phyloP scores from a whole-genome alignment of 2,113 vertebrate species.

The Oceanites oceanicus region DNA sequence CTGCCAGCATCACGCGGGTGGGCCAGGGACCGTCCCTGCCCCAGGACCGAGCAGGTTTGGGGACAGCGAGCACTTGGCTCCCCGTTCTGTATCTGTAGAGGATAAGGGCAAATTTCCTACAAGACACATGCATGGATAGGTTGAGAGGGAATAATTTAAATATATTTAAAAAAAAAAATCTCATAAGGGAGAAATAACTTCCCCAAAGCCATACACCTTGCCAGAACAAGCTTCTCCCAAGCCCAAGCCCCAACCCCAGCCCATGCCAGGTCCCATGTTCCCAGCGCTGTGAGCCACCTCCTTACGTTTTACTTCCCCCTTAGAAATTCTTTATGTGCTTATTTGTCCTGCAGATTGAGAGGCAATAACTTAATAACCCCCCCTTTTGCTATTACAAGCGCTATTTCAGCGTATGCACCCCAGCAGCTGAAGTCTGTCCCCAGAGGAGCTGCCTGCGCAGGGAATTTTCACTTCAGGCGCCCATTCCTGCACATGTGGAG shows the following conservation, averaged over 20 bases:
- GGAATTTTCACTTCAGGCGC: not conserved
- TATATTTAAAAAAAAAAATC: not conserved
- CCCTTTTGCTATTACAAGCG: not conserved
- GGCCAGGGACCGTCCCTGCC: not conserved
- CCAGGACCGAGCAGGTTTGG: not conserved
- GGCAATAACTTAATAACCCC: accelerated
- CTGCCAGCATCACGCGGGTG: accelerated
- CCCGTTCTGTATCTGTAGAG: not conserved
- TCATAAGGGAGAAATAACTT: not conserved
- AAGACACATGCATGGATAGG: accelerated
- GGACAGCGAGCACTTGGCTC: accelerated
- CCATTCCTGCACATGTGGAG: not conserved
- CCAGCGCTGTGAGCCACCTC: not conserved
- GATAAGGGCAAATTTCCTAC: not conserved
- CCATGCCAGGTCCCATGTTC: accelerated
- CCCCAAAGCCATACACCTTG: not conserved
- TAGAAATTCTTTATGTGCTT: not conserved
- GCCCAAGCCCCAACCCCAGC: not conserved
- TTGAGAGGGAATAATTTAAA: not conserved
- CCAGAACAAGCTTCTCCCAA: not conserved
- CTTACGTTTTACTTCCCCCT: not conserved
- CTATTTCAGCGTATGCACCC: accelerated
- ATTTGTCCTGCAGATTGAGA: not conserved
- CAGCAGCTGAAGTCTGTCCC: not conserved
- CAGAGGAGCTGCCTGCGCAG: not conserved